Percentiles rank a stretch among this genome's conserved stretches.
These are phyloP conservation scores for Turdus rufiventris DNA, from an alignment of 2,113 vertebrate species.

Conservation along the genomic window DNA sequence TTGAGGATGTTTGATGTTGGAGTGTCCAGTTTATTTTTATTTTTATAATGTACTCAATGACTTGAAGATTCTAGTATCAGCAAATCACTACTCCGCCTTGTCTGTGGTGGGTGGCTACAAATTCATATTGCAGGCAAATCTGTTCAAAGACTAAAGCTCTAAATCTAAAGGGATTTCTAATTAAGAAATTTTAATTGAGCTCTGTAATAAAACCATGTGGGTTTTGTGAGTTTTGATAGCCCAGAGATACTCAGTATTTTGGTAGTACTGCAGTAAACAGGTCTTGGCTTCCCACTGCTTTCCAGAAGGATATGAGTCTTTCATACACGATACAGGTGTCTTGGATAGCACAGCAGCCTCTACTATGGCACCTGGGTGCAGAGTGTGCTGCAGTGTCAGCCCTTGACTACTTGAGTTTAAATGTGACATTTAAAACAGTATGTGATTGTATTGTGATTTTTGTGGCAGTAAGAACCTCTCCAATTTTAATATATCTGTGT, in stretches of 20 bases:
- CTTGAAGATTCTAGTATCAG: neutral
- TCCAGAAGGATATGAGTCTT: accelerated
- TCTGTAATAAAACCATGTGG: neutral
- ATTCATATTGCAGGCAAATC: neutral
- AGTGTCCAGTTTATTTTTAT: neutral
- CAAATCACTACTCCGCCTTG: neutral
- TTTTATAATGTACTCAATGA: neutral
- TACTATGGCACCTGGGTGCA: neutral
- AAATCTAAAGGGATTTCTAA: neutral
- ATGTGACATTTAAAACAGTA: neutral
- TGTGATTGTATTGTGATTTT: neutral
- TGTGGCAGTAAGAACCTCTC: neutral
- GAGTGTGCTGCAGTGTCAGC: neutral
- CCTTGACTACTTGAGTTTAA: neutral
- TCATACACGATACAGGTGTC: neutral
- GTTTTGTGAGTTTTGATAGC: neutral
- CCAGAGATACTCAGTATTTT: neutral
- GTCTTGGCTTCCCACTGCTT: neutral
- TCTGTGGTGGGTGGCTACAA: neutral
- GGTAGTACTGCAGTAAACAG: neutral
- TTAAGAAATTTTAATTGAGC: neutral
- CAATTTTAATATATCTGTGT: neutral
- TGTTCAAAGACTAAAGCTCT: neutral
- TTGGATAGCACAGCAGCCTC: neutral
- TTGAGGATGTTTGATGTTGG: neutral